Conservation (phyloP, 2,888 invertebrate genomes). For the Spodoptera picta region DNA sequence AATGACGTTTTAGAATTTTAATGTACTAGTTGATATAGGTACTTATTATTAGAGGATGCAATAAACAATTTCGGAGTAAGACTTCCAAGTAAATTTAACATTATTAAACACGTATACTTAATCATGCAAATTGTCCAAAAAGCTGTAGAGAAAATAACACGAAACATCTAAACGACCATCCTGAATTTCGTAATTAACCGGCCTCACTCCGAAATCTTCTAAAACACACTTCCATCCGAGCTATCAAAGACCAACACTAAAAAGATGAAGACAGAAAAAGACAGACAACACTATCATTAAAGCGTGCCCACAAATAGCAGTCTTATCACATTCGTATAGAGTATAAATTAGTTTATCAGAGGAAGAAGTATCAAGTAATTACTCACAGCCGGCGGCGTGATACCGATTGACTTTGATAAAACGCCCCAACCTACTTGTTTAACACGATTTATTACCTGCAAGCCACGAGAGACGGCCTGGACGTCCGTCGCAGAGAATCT, state of each 20-base stretch:
- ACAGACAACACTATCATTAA: slow-evolving; percentile 54
- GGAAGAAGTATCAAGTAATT: slow-evolving; percentile 73
- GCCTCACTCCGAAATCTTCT: slow-evolving; percentile 31
- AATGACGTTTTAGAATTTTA: too few species aligned
- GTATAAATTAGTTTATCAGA: slow-evolving; percentile 46
- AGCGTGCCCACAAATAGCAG: slow-evolving; percentile 7
- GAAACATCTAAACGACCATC: slow-evolving; percentile 8
- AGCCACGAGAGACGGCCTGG: slow-evolving; percentile 77
- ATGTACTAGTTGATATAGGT: too few species aligned
- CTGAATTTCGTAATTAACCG: slow-evolving; percentile 31
- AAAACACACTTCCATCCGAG: slow-evolving; percentile 48
- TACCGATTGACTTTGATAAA: slow-evolving; percentile 88
- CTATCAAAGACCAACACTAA: slow-evolving; percentile 54
- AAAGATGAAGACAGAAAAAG: slow-evolving; percentile 58
- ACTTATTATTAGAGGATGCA: too few species aligned
- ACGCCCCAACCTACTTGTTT: slow-evolving; percentile 88
- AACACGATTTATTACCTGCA: slow-evolving; percentile 88
- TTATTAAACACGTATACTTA: slow-evolving; percentile 12
- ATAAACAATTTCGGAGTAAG: too few species aligned
- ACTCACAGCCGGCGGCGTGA: slow-evolving; percentile 82
- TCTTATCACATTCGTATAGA: slow-evolving; percentile 28
- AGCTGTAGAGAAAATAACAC: slow-evolving; percentile 16
- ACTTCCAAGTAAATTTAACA: slow-evolving; percentile 8
- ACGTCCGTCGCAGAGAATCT: slow-evolving; percentile 62
- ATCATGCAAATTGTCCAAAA: slow-evolving; percentile 24